Evolutionary conservation across 2,888 invertebrate species (phyloP), one percentile per base, ranked within the genome.

Genomic region (Agriopis leucophaearia): DNA sequence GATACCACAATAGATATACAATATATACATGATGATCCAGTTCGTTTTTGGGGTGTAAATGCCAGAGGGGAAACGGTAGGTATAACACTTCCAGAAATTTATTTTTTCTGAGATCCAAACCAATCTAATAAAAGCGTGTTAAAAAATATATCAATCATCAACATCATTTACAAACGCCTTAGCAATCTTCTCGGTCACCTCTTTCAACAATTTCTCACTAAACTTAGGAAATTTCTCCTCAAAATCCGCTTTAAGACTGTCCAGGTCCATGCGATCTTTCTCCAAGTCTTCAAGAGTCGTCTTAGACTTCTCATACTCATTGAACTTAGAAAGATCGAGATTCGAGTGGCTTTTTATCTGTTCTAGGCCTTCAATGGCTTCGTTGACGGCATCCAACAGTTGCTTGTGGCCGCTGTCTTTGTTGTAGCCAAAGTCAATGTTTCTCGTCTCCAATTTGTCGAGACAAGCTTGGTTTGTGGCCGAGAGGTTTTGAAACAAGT

Each of bases 361-460:
- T 36, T 88, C 88, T 1, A 94, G 72, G 0, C 91, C 91, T 0
- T 88, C 83, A 0, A 92, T 85, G 0, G 93, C 90, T 51, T 94
- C 92, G 0, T 85, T 88, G 0, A 94, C 90, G 0, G 92, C 91
- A 0, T 93, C 90, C 1, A 93, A 56, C 0, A 94, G 70, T 62
- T 93, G 89, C 52, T 87, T 83, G 61, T 92, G 92, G 0, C 93
- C 92, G 0, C 82, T 84, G 0, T 82, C 80, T 35, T 89, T 85
- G 27, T 86, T 74, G 58, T 86, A 92, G 0, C 94, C 94, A 57
- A 94, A 89, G 40, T 93, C 90, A 0, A 94, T 81, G 10, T 92
- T 90, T 63, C 87, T 89, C 0, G 88, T 84, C 36, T 88, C 81
- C 0, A 94, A 74, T 58, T 83, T 88, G 70, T 94, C 86, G 0